These are phyloP conservation scores for Triplophysa rosa DNA, from an alignment of 2,113 vertebrate genomes.

Conservation along the genomic window DNA sequence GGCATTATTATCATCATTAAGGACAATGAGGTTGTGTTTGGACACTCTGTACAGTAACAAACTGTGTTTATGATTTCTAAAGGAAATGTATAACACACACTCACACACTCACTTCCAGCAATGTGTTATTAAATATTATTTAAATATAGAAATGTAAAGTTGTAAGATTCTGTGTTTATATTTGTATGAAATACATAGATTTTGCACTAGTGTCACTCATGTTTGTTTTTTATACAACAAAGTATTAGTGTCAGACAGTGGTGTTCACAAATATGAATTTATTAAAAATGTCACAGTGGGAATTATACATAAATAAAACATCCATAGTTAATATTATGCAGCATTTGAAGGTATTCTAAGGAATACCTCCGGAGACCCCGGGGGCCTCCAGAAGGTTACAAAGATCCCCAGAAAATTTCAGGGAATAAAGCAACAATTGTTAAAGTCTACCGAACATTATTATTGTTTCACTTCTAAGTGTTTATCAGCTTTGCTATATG, in stretches of 20 bases:
- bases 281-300: neutral
- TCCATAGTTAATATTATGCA: neutral
- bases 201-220: neutral
- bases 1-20: neutral
- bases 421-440: too few relatives aligned
- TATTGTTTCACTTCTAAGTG: too few relatives aligned
- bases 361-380: too few relatives aligned
- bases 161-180: neutral
- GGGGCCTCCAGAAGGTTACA: too few relatives aligned
- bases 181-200: neutral
- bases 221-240: neutral
- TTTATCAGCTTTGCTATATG: too few relatives aligned
- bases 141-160: neutral
- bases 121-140: neutral
- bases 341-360: neutral
- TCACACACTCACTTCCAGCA: neutral
- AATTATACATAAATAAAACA: neutral
- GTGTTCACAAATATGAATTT: neutral
- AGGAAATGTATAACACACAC: neutral
- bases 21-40: neutral
- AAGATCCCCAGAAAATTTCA: too few relatives aligned
- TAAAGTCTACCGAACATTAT: too few relatives aligned
- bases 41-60: neutral
- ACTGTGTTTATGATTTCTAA: neutral
- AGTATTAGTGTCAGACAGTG: neutral